Percentiles rank a stretch among this genome's conserved stretches.
Conservation (phyloP, 2,797 vertebrate genomes). For the Megalops cyprinoides region DNA sequence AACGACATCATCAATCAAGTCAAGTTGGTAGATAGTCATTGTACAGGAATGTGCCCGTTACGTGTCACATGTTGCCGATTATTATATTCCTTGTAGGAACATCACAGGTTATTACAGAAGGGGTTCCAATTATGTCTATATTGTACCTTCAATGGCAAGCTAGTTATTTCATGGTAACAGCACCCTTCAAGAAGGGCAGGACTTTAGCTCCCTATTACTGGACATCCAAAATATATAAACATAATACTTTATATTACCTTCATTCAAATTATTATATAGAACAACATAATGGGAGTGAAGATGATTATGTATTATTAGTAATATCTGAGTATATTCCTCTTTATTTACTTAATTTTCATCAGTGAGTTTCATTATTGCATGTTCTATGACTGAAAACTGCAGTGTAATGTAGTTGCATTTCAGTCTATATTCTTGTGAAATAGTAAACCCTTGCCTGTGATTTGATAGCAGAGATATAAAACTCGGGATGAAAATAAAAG, state of each 20-base stretch:
- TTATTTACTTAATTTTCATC: not conserved
- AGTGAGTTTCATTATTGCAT: not conserved
- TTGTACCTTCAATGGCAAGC: not conserved
- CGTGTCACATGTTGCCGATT: conserved; percentile 68
- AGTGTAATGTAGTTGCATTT: not conserved
- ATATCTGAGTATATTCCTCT: no score
- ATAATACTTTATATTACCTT: not conserved
- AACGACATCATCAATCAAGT: conserved; percentile 80
- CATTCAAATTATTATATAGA: not conserved
- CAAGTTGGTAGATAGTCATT: conserved; percentile 31
- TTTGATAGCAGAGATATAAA: not conserved
- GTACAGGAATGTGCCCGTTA: conserved; percentile 63
- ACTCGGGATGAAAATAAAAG: not conserved
- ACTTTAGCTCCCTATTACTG: not conserved
- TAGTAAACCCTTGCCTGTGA: not conserved
- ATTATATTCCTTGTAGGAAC: conserved; percentile 61
- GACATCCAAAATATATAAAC: no score
- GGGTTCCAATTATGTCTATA: not conserved
- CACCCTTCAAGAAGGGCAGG: not conserved
- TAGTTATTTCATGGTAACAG: no score
- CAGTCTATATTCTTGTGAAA: not conserved
- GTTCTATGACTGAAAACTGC: not conserved
- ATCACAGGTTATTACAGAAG: conserved; percentile 52
- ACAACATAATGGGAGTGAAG: not conserved
- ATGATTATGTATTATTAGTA: not conserved